These are phyloP conservation scores for Pogonognathellus flavescens DNA, from an alignment of 1,140 invertebrate species.

Conservation along the genomic window DNA sequence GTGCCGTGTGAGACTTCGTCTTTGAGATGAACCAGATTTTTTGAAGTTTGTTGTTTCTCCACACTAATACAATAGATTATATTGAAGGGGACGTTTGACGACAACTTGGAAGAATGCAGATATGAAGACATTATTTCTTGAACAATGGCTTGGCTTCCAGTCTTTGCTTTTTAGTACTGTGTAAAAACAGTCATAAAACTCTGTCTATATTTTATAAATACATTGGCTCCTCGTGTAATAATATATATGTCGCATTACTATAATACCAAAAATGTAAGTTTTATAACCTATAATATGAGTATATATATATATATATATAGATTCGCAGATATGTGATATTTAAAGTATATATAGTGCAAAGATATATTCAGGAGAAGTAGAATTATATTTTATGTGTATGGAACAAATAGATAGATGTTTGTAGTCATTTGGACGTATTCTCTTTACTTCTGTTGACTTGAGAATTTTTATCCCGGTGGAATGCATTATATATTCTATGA, in stretches of 20 bases:
- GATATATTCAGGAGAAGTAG: no score
- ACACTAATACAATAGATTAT: background rate
- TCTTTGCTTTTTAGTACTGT: conserved; percentile 23
- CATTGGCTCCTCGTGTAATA: background rate
- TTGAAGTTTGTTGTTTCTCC: background rate
- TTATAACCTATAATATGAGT: no score
- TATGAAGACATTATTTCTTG: conserved; percentile 23
- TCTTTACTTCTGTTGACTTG: no score
- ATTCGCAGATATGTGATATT: no score
- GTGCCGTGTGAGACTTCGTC: background rate
- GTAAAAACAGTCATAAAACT: conserved; percentile 28
- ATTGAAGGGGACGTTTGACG: background rate
- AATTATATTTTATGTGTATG: no score
- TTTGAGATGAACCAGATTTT: conserved; percentile 11
- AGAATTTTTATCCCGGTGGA: no score
- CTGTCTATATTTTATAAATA: background rate
- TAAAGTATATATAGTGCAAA: no score
- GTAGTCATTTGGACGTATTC: no score
- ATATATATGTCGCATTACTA: background rate
- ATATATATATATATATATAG: no score
- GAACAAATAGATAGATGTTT: no score
- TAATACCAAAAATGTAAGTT: no score
- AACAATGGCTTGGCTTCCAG: background rate
- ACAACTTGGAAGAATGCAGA: background rate
- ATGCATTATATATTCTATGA: no score